Percentiles rank a stretch among this genome's conserved stretches.
Conservation (phyloP, 2,797 vertebrate genomes). For the Zenarchopterus dispar region DNA sequence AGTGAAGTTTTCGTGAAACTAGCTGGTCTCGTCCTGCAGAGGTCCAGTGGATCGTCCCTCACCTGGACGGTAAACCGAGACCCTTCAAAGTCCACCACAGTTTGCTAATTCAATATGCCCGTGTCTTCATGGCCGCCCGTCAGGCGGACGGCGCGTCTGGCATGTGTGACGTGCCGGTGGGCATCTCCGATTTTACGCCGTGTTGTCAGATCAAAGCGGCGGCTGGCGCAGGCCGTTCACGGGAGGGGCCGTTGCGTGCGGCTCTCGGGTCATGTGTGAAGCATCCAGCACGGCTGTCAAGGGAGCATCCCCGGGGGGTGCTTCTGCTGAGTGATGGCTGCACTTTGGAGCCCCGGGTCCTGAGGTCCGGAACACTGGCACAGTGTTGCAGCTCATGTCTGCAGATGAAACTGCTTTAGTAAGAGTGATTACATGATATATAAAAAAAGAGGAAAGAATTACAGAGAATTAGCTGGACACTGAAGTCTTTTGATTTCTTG, state of each 20-base stretch:
- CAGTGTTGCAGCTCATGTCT: slow-evolving; percentile 32
- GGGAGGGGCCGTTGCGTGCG: slow-evolving; percentile 46
- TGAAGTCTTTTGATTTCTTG: slow-evolving; percentile 18
- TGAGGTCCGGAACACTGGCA: slow-evolving; percentile 31
- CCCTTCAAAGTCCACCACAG: slow-evolving; percentile 39
- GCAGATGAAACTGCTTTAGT: not conserved
- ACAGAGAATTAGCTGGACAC: not conserved
- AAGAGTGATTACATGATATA: not conserved
- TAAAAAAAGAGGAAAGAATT: no score
- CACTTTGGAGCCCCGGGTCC: slow-evolving; percentile 40
- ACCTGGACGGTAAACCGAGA: slow-evolving; percentile 54
- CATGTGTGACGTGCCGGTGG: slow-evolving; percentile 58
- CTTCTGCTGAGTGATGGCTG: slow-evolving; percentile 57
- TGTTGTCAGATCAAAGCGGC: slow-evolving; percentile 74
- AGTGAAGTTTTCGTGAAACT: not conserved
- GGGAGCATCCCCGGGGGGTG: slow-evolving; percentile 49
- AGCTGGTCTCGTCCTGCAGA: slow-evolving; percentile 12
- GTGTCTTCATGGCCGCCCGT: slow-evolving; percentile 58
- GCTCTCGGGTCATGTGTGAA: slow-evolving; percentile 65
- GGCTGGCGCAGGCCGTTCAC: slow-evolving; percentile 41
- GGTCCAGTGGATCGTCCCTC: slow-evolving; percentile 37
- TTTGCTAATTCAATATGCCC: slow-evolving; percentile 79
- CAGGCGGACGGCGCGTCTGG: slow-evolving; percentile 48
- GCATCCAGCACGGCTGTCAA: slow-evolving; percentile 66
- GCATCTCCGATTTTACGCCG: slow-evolving; percentile 64